These are phyloP conservation scores for Montifringilla adamsi DNA, from an alignment of 2,113 vertebrate genomes.

Conservation along the genomic window DNA sequence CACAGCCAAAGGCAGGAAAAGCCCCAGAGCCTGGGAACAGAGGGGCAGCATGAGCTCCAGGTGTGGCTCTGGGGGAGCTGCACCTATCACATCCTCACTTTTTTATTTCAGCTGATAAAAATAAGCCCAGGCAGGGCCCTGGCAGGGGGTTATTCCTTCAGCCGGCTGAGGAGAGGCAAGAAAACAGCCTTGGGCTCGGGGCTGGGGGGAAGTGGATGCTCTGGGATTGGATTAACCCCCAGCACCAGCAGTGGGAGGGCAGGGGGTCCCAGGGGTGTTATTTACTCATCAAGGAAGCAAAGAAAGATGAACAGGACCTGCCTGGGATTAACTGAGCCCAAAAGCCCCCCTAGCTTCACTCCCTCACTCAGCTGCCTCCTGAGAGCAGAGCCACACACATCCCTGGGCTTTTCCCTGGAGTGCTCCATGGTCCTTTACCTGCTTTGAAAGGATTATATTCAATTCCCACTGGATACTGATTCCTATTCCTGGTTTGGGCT, in stretches of 20 bases:
- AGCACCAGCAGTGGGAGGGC: not conserved
- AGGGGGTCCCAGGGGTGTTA: not conserved
- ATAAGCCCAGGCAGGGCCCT: not conserved
- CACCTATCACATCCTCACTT: rapidly evolving
- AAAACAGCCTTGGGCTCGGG: rapidly evolving
- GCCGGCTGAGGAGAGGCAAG: not conserved
- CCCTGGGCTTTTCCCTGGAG: not conserved
- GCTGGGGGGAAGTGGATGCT: not conserved
- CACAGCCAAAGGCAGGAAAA: not conserved
- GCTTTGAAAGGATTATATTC: not conserved
- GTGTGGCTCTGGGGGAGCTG: rapidly evolving
- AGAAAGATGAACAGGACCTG: not conserved
- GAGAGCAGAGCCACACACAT: rapidly evolving
- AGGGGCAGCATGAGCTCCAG: not conserved
- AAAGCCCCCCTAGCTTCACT: rapidly evolving
- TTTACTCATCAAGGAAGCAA: not conserved
- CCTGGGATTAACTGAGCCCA: not conserved
- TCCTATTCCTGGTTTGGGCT: not conserved
- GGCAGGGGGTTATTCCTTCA: not conserved
- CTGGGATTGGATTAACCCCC: not conserved
- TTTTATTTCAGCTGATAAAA: not conserved
- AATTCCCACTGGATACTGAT: not conserved
- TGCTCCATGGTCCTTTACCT: not conserved
- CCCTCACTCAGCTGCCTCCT: not conserved
- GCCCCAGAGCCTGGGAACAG: not conserved